A percentile compares a stretch with the other conserved stretches of the same genome.
Evolutionary conservation across 53 echinoderm and acorn worm genomes (phyloP).

Genomic region (Zoroaster sp.): DNA sequence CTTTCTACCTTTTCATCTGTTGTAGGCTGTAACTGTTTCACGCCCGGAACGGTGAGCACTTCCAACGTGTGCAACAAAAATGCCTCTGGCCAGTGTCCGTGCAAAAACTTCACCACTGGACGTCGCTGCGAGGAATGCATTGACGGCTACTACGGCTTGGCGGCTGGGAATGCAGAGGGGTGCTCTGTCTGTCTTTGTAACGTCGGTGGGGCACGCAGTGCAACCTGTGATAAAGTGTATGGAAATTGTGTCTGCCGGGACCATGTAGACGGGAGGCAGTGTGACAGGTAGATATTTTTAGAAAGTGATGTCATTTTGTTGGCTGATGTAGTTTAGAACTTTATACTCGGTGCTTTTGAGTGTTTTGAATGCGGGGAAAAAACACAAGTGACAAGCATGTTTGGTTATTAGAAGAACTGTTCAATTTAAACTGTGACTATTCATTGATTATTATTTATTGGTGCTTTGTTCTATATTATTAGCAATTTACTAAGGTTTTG

Average conservation of each 20-base stretch:
- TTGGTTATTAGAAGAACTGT: too few relatives aligned
- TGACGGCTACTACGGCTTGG: constrained; percentile 76
- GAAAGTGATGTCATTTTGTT: too few relatives aligned
- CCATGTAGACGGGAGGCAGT: constrained; percentile 69
- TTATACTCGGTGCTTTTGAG: too few relatives aligned
- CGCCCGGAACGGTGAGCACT: constrained; percentile 62
- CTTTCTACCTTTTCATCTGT: not conserved
- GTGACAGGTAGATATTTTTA: constrained; percentile 63
- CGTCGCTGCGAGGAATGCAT: constrained; percentile 76
- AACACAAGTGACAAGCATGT: too few relatives aligned
- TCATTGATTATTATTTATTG: too few relatives aligned
- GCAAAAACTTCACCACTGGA: constrained; percentile 68
- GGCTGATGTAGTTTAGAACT: too few relatives aligned
- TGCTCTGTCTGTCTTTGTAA: constrained; percentile 83
- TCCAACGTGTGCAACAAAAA: constrained; percentile 73
- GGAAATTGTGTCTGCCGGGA: constrained; percentile 76
- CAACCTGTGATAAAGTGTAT: constrained; percentile 48
- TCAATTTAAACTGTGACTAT: too few relatives aligned
- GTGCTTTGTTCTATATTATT: too few relatives aligned
- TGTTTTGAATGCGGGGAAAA: too few relatives aligned
- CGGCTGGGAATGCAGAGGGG: constrained; percentile 64
- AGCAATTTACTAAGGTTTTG: too few relatives aligned
- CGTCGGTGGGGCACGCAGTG: constrained; percentile 70
- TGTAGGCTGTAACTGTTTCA: constrained; percentile 80
- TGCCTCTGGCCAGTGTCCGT: constrained; percentile 81